Evolutionary conservation across 2,113 vertebrate species (phyloP), one percentile per base, ranked within the genome.

Genomic region (Dolichallabes microphthalmus): DNA sequence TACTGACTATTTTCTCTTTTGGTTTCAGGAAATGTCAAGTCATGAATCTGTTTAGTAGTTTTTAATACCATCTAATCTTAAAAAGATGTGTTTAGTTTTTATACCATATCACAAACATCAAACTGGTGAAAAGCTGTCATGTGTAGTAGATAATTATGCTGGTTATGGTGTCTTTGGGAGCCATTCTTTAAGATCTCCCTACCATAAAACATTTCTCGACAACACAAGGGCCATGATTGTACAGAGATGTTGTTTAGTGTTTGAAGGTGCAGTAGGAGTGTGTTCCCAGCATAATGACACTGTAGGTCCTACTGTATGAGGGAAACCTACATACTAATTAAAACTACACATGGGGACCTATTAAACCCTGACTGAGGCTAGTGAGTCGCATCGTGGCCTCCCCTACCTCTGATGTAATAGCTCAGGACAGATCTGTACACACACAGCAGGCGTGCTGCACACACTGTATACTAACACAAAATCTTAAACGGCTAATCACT

Each of bases 321-420:
- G 86, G 86, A 91, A 89, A 87, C 89, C 88, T 84, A 83, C 78
- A 90, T 87, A 88, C 91, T 94, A 92, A 93, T 93, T 92, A 91
- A 90, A 82, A 78, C 87, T 87, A 92, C 88, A n/a, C 19, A 60
- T 45, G n/a, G 20, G 13, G 32, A 66, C 69, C 79, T 79, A 60
- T 86, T 84, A 84, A 85, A 82, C 57, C 50, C 32, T 71, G 66
- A 74, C 78, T 15, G 74, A 85, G 78, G 64, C 50, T 60, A 82
- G 64, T 74, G 82, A 83, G 83, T 68, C 86, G 87, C 32, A 61
- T 13, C 39, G 35, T 87, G 83, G 55, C 85, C 64, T n/a, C 79
- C 39, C 25, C 64, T 78, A 82, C 73, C n/a, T 12, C 15, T 81
- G 87, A 86, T 30, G 81, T 78, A 85, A 82, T 73, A 14, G 58